Evolutionary conservation across 2,888 invertebrate species (phyloP).

Genomic region (Strigamia crassipes): DNA sequence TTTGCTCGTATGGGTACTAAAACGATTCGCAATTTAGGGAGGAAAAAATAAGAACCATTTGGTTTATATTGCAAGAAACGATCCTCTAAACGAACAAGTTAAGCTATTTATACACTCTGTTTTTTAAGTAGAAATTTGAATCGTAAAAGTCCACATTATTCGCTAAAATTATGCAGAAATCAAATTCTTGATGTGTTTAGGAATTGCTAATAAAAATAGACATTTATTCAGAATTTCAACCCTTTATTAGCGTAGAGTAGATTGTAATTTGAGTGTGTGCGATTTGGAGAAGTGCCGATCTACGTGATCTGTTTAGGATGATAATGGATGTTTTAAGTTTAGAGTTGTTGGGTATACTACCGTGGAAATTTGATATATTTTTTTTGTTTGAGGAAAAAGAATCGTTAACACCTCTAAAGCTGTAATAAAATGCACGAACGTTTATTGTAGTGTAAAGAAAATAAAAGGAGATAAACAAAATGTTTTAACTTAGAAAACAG

Average conservation of each 20-base stretch:
- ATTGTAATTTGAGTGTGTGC: not conserved
- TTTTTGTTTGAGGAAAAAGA: not conserved
- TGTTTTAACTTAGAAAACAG: not conserved
- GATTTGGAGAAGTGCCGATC: not conserved
- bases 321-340: no score
- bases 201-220: not conserved
- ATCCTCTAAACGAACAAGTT: slow-evolving; percentile 13
- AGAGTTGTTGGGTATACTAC: no score
- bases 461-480: not conserved
- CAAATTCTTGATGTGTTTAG: not conserved
- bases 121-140: not conserved
- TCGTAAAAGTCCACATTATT: not conserved
- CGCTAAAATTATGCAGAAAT: not conserved
- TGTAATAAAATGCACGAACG: not conserved
- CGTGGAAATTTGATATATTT: not conserved
- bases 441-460: not conserved
- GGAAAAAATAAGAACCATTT: slow-evolving; percentile 11
- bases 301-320: no score
- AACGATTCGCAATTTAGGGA: slow-evolving; percentile 19
- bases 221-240: not conserved
- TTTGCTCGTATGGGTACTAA: slow-evolving; percentile 22
- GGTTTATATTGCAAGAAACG: slow-evolving; percentile 26
- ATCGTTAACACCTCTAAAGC: not conserved
- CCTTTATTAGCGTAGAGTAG: not conserved
- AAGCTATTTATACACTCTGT: not conserved